These are phyloP conservation scores for Hylaeus volcanicus DNA, from an alignment of 1,140 invertebrate genomes.

Conservation along the genomic window DNA sequence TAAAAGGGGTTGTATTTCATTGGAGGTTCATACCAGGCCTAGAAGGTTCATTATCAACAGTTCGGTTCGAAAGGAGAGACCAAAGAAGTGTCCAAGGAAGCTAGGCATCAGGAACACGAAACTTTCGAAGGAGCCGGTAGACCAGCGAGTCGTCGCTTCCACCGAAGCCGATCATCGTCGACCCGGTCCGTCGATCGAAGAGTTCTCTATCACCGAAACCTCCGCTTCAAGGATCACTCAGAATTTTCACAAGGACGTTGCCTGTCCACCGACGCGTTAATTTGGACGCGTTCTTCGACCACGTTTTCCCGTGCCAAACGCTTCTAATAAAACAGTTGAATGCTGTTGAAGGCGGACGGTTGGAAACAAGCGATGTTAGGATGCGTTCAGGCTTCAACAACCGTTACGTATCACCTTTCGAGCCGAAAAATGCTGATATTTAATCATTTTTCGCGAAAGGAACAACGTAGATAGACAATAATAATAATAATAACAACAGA, in stretches of 20 bases:
- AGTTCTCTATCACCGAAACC: not conserved
- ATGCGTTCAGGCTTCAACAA: too few relatives aligned
- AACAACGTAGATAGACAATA: too few relatives aligned
- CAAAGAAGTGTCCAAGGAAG: slow-evolving; percentile 47
- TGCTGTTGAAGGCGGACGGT: not conserved
- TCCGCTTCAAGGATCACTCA: not conserved
- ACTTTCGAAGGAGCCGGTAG: slow-evolving; percentile 12
- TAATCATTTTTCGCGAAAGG: too few relatives aligned
- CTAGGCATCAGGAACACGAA: slow-evolving; percentile 54
- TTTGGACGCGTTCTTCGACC: slow-evolving; percentile 7
- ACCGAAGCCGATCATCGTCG: slow-evolving; percentile 36
- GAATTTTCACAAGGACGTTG: slow-evolving; percentile 12
- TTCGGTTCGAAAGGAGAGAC: slow-evolving; percentile 62
- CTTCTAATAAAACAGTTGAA: slow-evolving; percentile 14
- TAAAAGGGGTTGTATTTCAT: not conserved
- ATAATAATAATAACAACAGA: too few relatives aligned
- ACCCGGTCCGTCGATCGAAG: not conserved
- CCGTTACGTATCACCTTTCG: too few relatives aligned
- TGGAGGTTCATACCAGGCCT: slow-evolving; percentile 58
- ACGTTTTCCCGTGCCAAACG: not conserved
- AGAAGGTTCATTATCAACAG: slow-evolving; percentile 66
- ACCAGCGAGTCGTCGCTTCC: slow-evolving; percentile 26
- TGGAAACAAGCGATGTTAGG: not conserved
- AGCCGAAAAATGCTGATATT: too few relatives aligned
- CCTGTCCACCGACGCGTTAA: slow-evolving; percentile 26